A percentile compares a stretch with the other conserved stretches of the same genome.
These are phyloP conservation scores for Columba livia DNA, from an alignment of 2,113 vertebrate species.

Conservation along the genomic window DNA sequence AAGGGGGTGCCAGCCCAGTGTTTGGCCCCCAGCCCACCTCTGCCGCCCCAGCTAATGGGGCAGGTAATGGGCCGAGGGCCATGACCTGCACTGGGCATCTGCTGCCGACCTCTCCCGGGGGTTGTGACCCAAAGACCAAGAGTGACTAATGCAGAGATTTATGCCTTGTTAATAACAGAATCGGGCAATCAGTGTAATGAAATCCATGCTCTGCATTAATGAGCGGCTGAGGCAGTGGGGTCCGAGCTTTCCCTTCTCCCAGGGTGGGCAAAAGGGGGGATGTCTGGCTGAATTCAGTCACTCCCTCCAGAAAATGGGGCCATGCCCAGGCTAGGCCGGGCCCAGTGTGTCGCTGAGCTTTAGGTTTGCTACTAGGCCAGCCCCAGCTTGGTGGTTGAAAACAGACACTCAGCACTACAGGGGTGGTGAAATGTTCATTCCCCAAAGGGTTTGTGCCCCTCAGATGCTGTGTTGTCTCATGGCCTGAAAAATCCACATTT, in stretches of 20 bases:
- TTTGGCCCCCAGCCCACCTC: neutral
- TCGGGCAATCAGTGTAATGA: conserved; percentile 51
- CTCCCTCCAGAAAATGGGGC: neutral
- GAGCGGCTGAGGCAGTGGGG: neutral
- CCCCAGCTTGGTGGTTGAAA: neutral
- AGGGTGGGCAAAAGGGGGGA: neutral
- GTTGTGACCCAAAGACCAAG: neutral
- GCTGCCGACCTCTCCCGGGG: neutral
- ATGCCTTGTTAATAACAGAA: conserved; percentile 57
- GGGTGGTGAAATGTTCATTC: accelerated
- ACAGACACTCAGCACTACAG: accelerated
- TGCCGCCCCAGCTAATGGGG: neutral
- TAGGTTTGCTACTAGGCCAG: neutral
- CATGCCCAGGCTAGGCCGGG: neutral
- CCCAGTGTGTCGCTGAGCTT: neutral
- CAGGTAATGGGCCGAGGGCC: neutral
- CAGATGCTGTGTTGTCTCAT: neutral
- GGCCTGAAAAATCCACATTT: neutral
- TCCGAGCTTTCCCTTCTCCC: neutral
- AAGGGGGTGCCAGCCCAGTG: neutral
- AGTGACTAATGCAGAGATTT: neutral
- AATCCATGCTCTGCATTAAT: conserved; percentile 45
- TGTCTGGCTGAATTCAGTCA: neutral
- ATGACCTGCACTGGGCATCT: neutral
- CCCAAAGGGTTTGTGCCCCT: neutral